Conservation (phyloP, 2,113 vertebrate species). For the Fulica atra region DNA sequence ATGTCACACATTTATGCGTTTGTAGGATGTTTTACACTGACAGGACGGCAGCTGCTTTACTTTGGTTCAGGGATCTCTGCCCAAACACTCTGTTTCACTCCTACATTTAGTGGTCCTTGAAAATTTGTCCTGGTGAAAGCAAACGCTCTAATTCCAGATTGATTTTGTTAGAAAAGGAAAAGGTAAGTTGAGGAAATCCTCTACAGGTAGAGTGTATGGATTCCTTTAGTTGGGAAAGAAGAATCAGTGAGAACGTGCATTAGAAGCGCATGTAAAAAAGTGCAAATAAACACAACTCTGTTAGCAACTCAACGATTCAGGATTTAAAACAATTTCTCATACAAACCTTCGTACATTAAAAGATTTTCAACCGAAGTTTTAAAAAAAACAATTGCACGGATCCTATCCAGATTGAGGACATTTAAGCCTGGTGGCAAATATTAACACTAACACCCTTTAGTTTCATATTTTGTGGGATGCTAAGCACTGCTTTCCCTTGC, state of each 20-base stretch:
- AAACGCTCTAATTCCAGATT: not conserved
- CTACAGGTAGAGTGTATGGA: not conserved
- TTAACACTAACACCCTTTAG: not conserved
- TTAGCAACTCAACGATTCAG: not conserved
- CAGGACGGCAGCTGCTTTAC: slow-evolving; percentile 24
- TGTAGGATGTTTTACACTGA: not conserved
- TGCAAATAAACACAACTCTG: not conserved
- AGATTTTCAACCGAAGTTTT: not conserved
- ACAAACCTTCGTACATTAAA: not conserved
- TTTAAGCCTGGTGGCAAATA: not conserved
- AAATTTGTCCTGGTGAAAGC: not conserved
- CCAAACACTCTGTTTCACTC: not conserved
- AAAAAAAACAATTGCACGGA: not conserved
- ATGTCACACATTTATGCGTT: slow-evolving; percentile 27
- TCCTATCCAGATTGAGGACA: not conserved
- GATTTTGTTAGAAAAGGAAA: not conserved
- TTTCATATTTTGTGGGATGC: not conserved
- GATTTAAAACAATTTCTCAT: not conserved
- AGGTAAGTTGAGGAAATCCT: not conserved
- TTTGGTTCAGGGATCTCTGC: slow-evolving; percentile 26
- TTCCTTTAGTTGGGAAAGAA: not conserved
- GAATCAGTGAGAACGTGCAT: not conserved
- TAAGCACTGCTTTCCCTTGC: not conserved
- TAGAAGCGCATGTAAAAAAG: not conserved
- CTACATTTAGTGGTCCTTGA: not conserved